These are phyloP conservation scores for Halichondria panicea DNA, from an alignment of 37 sponge, comb jelly and placozoan genomes.

Conservation along the genomic window DNA sequence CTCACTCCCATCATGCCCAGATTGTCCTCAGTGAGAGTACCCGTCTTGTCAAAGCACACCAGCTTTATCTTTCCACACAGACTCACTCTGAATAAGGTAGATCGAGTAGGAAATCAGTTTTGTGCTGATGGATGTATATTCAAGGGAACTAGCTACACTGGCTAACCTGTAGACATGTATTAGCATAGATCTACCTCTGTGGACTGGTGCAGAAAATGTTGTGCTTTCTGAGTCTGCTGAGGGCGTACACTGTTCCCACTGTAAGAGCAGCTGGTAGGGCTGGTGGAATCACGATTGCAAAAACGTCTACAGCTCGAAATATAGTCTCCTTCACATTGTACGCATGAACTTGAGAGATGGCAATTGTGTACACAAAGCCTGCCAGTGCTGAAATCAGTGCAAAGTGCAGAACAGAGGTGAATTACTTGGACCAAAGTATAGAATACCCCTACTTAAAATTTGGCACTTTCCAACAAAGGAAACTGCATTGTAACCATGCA, in stretches of 20 bases:
- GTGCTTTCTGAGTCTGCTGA: constrained; percentile 75
- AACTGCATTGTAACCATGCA: too few species aligned
- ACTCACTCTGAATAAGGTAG: constrained; percentile 69
- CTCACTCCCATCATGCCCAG: constrained; percentile 67
- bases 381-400: constrained; percentile 16
- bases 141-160: too few species aligned
- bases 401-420: too few species aligned
- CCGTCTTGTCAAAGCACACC: constrained; percentile 98
- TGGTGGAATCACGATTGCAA: constrained; percentile 92
- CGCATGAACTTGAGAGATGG: constrained; percentile 10
- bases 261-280: constrained; percentile 96
- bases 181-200: too few species aligned
- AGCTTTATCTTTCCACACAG: constrained; percentile 91
- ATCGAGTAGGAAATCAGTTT: too few species aligned
- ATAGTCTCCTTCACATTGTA: constrained; percentile 52
- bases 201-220: constrained; percentile 96
- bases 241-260: constrained; percentile 90
- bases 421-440: too few species aligned
- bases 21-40: constrained; percentile 95
- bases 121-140: too few species aligned
- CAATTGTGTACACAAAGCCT: constrained; percentile 36
- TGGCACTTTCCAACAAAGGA: too few species aligned
- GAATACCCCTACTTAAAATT: too few species aligned
- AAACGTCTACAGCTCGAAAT: constrained; percentile 74
- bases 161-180: too few species aligned